Evolutionary conservation across 1,140 invertebrate genomes (phyloP).

Genomic region (Aphelenchoides fujianensis): DNA sequence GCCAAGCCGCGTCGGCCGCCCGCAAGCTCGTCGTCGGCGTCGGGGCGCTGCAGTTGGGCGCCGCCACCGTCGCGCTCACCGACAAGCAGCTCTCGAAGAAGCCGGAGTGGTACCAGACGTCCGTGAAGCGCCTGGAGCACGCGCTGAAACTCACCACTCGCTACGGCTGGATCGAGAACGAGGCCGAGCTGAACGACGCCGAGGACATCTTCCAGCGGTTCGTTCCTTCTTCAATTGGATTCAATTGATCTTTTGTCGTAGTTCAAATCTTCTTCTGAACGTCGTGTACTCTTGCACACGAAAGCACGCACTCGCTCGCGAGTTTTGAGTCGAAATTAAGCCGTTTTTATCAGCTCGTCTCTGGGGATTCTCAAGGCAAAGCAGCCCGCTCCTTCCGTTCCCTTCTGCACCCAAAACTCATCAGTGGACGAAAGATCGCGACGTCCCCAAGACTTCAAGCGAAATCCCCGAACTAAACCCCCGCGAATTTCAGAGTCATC

Average conservation of each 20-base stretch:
- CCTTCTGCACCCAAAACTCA: no score
- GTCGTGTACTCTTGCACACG: no score
- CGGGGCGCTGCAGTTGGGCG: conserved; percentile 22
- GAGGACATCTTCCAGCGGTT: conserved; percentile 25
- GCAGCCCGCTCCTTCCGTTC: no score
- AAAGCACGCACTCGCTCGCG: no score
- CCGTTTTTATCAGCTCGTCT: no score
- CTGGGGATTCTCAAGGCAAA: no score
- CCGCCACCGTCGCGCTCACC: conserved; percentile 39
- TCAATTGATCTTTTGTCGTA: no score
- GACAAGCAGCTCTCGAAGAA: conserved; percentile 43
- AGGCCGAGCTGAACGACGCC: conserved; percentile 27
- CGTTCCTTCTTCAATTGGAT: conserved; percentile 14
- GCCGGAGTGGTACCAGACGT: conserved; percentile 44
- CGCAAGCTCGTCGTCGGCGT: background rate
- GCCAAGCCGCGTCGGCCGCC: conserved; percentile 6
- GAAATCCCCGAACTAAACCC: no score
- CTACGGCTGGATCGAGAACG: conserved; percentile 35
- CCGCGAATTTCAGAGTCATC: conserved; percentile 37
- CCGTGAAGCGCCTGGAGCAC: conserved; percentile 35
- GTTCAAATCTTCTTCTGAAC: no score
- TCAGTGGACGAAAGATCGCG: no score
- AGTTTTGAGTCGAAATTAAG: no score
- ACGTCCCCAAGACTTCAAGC: no score
- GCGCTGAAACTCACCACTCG: conserved; percentile 34